Evolutionary conservation across 2,888 invertebrate genomes (phyloP), one percentile per base, ranked within the genome.

Genomic region (Mesorhabditis belari): DNA sequence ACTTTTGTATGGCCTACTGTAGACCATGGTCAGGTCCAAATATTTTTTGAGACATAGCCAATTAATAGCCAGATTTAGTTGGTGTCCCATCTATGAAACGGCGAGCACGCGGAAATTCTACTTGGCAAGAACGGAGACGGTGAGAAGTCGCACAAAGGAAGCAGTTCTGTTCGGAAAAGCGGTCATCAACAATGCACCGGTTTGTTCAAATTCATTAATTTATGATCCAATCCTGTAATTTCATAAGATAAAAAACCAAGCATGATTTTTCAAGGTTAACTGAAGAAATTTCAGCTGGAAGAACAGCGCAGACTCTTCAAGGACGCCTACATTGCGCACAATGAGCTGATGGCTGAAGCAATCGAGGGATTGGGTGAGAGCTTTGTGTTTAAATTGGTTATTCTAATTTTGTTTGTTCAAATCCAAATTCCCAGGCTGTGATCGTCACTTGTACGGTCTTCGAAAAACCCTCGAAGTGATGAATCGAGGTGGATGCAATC

Each of bases 381-480:
- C 21, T 55, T 12, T 5, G 9, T 26, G 26, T 12, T 55, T 55
- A 28, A 17, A 4, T 17, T 29, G 17, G 12, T 28, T 27, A 50
- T 27, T 27, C 23, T 24, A 27, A 35, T n/a, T n/a, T n/a, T n/a
- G n/a, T 28, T 54, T 54, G 54, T 52, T n/a, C n/a, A n/a, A n/a
- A n/a, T n/a, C n/a, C 44, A 9, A 12, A 9, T 9, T 12, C n/a
- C n/a, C 57, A 69, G 94, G 92, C 3, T 88, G 93, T 5, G 94
- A 94, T 82, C 86, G 94, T 59, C 92, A 93, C 83, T 84, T 95
- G 6, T 84, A 92, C 21, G 94, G 93, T 2, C 84, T 94, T 56
- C 91, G 91, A 83, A 82, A 90, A 73, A 87, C 87, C 66, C 92
- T 93, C 0, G 80, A 87, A 12, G 89, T 90, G 81, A 62, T 70